Evolutionary conservation across 1,140 invertebrate genomes (phyloP).

Genomic region (Drosophila pallidifrons): DNA sequence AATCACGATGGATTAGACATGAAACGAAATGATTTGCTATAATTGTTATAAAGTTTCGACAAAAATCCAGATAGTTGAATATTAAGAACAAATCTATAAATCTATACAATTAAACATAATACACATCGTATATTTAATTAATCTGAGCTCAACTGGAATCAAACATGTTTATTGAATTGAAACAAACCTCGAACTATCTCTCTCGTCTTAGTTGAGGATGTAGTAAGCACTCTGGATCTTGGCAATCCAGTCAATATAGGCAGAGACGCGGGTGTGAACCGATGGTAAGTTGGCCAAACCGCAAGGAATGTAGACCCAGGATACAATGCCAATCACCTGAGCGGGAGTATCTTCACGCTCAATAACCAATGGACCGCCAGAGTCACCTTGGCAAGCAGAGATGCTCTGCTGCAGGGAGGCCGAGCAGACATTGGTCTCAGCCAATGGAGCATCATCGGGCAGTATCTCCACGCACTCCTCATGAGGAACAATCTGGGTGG

Average conservation of each 20-base stretch:
- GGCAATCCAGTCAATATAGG: conserved; percentile 85
- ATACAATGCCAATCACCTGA: conserved; percentile 89
- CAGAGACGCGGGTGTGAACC: conserved; percentile 89
- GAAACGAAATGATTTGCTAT: too few species aligned
- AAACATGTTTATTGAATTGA: conserved; percentile 24
- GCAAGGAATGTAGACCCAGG: conserved; percentile 91
- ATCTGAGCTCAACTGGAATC: conserved; percentile 17
- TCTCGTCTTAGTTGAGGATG: conserved; percentile 54
- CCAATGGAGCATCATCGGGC: conserved; percentile 74
- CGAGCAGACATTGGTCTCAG: conserved; percentile 87
- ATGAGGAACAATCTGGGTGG: conserved; percentile 82
- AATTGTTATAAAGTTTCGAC: too few species aligned
- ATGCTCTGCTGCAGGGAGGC: conserved; percentile 86
- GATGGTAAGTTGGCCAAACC: conserved; percentile 88
- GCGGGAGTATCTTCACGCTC: conserved; percentile 58
- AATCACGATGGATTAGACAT: too few species aligned
- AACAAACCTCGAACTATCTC: not conserved
- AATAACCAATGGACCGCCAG: conserved; percentile 88
- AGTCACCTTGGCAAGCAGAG: conserved; percentile 89
- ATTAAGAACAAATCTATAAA: too few species aligned
- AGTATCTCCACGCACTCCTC: conserved; percentile 45
- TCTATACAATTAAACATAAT: not conserved
- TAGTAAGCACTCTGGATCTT: conserved; percentile 68
- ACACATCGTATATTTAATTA: not conserved
- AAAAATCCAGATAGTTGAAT: too few species aligned